These are phyloP conservation scores for Sardinella longiceps DNA, from an alignment of 2,797 vertebrate species.

Conservation along the genomic window DNA sequence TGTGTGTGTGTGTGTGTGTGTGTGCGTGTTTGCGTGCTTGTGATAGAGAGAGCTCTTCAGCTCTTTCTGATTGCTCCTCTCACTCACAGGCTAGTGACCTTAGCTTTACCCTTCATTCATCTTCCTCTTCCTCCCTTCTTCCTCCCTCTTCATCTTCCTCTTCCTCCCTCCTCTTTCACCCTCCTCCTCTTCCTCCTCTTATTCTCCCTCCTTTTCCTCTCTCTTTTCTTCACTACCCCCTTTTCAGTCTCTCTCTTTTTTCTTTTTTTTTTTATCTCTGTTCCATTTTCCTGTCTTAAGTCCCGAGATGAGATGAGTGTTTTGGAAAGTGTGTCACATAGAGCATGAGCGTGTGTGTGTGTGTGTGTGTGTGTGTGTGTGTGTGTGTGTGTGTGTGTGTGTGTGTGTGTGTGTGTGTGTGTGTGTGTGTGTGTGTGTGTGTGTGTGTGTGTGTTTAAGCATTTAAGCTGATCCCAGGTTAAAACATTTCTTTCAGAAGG, in stretches of 20 bases:
- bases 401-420: not conserved
- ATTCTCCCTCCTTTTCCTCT: not conserved
- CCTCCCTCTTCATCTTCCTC: not conserved
- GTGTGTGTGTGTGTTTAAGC: not conserved
- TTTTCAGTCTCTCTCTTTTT: conserved; percentile 12
- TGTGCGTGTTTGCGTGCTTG: too few relatives aligned
- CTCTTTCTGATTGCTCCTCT: not conserved
- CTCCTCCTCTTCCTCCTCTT: conserved; percentile 19
- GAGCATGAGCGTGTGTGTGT: not conserved
- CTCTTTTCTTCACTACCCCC: not conserved
- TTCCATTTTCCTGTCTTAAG: not conserved
- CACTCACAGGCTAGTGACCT: not conserved
- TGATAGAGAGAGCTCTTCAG: too few relatives aligned
- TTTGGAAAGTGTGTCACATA: too few relatives aligned
- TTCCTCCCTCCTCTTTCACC: not conserved
- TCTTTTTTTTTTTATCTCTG: not conserved
- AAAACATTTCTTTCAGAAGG: too few relatives aligned
- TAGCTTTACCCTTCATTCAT: not conserved
- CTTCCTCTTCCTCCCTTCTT: not conserved
- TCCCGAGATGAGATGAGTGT: not conserved
- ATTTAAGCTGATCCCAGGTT: not conserved
- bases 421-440: not conserved
- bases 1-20: not conserved
- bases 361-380: too few relatives aligned
- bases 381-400: not conserved